Conservation (phyloP, 2,797 vertebrate genomes). For the Labroides dimidiatus region DNA sequence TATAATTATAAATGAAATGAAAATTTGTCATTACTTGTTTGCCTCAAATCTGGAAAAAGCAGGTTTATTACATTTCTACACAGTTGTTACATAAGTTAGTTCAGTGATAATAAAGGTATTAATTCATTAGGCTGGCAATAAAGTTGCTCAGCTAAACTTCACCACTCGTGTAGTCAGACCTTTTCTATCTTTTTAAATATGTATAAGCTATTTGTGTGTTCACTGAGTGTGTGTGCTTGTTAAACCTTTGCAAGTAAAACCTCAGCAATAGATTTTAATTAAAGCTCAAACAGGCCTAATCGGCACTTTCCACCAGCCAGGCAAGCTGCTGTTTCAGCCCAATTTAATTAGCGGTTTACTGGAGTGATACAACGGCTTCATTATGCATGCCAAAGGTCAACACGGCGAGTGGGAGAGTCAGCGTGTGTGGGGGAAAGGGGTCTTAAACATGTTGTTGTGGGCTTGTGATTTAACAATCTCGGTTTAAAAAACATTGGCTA, state of each 20-base stretch:
- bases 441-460: constrained; percentile 67
- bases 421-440: constrained; percentile 37
- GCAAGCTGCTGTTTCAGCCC: constrained; percentile 81
- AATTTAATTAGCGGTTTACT: constrained; percentile 83
- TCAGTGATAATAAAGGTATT: too few species aligned
- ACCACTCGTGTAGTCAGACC: not conserved
- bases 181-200: constrained; percentile 36
- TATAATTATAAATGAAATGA: too few species aligned
- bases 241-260: constrained; percentile 54
- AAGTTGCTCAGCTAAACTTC: not conserved
- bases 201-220: constrained; percentile 1
- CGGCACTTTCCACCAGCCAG: constrained; percentile 71
- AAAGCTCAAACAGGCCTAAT: constrained; percentile 80
- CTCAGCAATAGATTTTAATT: constrained; percentile 78
- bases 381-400: constrained; percentile 83
- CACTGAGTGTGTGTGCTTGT: constrained; percentile 14
- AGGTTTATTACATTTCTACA: too few species aligned
- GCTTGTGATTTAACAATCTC: constrained; percentile 67
- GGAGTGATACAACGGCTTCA: constrained; percentile 81
- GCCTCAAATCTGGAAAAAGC: too few species aligned
- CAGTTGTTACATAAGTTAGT: too few species aligned
- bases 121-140: not conserved
- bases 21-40: too few species aligned
- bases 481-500: constrained; percentile 25
- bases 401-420: constrained; percentile 60